Evolutionary conservation across 2,113 vertebrate genomes (phyloP), one percentile per base, ranked within the genome.

Genomic region (Cebus imitator): DNA sequence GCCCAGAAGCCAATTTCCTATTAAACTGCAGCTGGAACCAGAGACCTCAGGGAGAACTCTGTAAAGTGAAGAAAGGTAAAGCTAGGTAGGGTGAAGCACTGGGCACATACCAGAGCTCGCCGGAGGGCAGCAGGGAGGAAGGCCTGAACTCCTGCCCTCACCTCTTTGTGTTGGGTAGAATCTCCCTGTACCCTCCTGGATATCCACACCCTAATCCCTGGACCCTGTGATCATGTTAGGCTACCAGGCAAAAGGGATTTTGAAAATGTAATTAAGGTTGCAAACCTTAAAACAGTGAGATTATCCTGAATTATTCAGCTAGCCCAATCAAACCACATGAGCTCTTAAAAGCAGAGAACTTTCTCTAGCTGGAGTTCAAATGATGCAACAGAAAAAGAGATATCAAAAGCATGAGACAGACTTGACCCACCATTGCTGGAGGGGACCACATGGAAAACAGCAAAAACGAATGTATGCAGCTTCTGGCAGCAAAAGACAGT

Each of bases 21-120:
- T 57, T 64, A 66, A 78, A 64, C 17, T 35, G 35, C 23, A 21
- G 5, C 52, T 32, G 16, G 35, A 35, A 52, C n/a, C 8, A 14
- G 6, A 52, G 35, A 6, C 66, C 27, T 72, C 45, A 35, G 21
- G 55, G 43, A 83, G n/a, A 21, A 9, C 40, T 27, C 21, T 20
- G 13, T 14, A 48, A 37, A 68, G 32, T 2, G 2, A 85, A 40
- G 37, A 84, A 30, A 40, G 25, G 14, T 10, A 30, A 50, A 32
- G 12, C 14, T 4, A 1, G 3, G 4, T 30, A 6, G 10, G 30
- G 6, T 0, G 2, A 37, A 43, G 40, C 35, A 1, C 20, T 4
- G 3, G 30, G 35, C 21, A 55, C 25, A 0, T 7, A 21, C 79
- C 50, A 64, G 90, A 35, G 8, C 35, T 66, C 11, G 0, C 6